phyloP scores from a whole-genome alignment of 2,797 vertebrate genomes.

The Oreochromis grahami region DNA sequence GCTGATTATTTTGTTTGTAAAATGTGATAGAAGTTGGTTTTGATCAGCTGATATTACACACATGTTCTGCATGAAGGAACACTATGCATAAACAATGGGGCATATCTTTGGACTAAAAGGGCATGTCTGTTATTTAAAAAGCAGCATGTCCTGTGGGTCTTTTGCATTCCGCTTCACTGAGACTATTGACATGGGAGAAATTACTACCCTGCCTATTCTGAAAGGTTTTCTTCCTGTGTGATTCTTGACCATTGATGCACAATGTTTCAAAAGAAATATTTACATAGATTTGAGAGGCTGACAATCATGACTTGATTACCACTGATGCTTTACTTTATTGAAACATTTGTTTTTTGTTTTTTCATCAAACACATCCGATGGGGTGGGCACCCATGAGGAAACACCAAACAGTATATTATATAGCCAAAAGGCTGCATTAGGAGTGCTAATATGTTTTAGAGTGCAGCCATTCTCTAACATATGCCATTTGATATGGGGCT shows the following conservation, averaged over 20 bases:
- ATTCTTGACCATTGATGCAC: neutral
- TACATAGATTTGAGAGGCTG: neutral
- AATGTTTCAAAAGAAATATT: neutral
- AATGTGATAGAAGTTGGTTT: neutral
- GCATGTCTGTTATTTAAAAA: constrained; percentile 12
- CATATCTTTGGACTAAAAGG: neutral
- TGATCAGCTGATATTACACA: neutral
- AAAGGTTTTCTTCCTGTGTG: neutral
- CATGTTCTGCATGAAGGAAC: neutral
- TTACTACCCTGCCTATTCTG: neutral
- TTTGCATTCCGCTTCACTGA: neutral
- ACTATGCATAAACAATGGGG: neutral
- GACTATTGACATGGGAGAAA: neutral
- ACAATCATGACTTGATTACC: neutral
- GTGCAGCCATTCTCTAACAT: neutral
- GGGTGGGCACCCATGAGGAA: neutral
- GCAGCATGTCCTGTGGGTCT: neutral
- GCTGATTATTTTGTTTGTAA: neutral
- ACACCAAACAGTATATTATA: neutral
- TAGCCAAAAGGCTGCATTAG: neutral
- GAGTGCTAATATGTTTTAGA: neutral
- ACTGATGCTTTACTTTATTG: neutral
- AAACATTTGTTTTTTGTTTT: neutral
- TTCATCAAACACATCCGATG: neutral
- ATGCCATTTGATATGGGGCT: neutral